Evolutionary conservation across 2,113 vertebrate genomes (phyloP), one percentile per base, ranked within the genome.

Genomic region (Scolopax mira): DNA sequence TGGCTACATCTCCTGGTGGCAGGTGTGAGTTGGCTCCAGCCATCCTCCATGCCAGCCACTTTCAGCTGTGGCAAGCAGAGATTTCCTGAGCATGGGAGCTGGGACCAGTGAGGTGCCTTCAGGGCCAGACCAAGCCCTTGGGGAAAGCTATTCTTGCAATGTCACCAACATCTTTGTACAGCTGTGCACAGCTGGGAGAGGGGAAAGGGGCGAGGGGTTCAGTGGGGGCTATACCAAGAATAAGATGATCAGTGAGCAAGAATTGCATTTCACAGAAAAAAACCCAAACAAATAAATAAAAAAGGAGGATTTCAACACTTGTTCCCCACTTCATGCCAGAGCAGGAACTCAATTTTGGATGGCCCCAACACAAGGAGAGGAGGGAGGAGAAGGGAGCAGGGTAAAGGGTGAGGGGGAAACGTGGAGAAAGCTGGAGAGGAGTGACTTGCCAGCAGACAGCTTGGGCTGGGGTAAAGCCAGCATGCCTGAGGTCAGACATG

Each of bases 151-250:
- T 54, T 94, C 46, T 25, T 48, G 84, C 62, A 89, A 17, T 1
- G 3, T 46, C 49, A 30, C 31, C 6, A 5, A 54, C 18, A 48
- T 62, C 72, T 71, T 65, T 51, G 54, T 52, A 55, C 91, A 94
- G 77, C 85, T 94, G 67, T 82, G 79, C 37, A 46, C 58, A 57
- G 81, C 64, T 69, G 83, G 61, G 27, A 51, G 6, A 1, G 1
- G 88, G 85, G 42, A 27, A 83, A 81, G 28, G 54, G 88, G 39
- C 2, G 6, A 80, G 19, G 28, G 27, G n/a, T 74, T 72, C 75
- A 72, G 65, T 15, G 74, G 79, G 88, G 72, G 28, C 74, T 88
- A 67, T 96, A 83, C 91, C 11, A 37, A 74, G 82, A 96, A 93
- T 13, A 41, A 78, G 64, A 31, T 0, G 3, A 48, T 7, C 42